These are phyloP conservation scores for Dipodomys spectabilis DNA, from an alignment of 2,113 vertebrate species.

Conservation along the genomic window DNA sequence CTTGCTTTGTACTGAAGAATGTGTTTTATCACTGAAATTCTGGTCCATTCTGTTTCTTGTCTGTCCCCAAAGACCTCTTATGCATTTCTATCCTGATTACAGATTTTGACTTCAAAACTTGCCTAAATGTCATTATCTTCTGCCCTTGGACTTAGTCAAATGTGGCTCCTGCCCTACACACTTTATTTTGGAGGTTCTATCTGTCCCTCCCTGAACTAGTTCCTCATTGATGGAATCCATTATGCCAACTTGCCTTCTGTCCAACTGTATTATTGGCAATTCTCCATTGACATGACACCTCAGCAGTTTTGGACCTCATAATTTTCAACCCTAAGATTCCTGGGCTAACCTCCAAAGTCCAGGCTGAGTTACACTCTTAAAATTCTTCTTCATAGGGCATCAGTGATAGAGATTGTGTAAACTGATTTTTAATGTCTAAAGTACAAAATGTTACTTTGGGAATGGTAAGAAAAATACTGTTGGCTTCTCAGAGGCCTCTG, in stretches of 20 bases:
- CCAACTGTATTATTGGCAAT: background rate
- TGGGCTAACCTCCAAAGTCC: background rate
- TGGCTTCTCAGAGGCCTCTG: too few relatives aligned
- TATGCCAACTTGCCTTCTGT: too few relatives aligned
- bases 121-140: background rate
- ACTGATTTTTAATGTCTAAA: background rate
- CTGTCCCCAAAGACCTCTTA: fast-evolving
- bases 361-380: too few relatives aligned
- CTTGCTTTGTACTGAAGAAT: constrained; percentile 23
- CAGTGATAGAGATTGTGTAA: background rate
- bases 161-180: background rate
- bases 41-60: background rate
- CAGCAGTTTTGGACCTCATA: background rate
- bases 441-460: background rate
- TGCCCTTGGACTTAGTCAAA: background rate
- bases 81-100: background rate
- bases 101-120: background rate
- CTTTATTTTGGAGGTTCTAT: background rate
- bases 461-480: too few relatives aligned
- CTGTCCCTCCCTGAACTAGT: background rate
- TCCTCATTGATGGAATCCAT: background rate
- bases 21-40: background rate
- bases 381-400: background rate
- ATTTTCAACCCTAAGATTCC: background rate
- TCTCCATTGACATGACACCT: background rate